These are phyloP conservation scores for Petrolisthes cinctipes DNA, from an alignment of 2,888 invertebrate species.

Conservation along the genomic window DNA sequence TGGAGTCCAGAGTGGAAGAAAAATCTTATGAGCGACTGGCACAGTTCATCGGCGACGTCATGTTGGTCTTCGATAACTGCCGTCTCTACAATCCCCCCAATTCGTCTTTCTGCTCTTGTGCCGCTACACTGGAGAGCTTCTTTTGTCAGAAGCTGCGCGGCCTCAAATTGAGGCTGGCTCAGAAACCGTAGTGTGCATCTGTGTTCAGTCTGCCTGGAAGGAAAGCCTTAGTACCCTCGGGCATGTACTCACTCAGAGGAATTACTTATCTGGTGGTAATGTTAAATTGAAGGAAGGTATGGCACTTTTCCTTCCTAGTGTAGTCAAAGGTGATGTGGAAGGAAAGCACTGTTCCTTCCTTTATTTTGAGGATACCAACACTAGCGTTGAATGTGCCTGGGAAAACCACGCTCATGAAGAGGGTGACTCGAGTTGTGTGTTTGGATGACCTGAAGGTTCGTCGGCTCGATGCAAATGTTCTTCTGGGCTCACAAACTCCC, in stretches of 20 bases:
- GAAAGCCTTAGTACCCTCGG: not conserved
- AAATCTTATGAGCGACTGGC: constrained; percentile 87
- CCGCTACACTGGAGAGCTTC: constrained; percentile 93
- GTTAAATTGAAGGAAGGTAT: no score
- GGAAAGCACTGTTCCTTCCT: not conserved
- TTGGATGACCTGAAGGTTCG: no score
- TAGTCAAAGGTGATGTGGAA: no score
- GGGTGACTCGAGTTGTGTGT: not conserved
- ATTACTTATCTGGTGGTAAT: not conserved
- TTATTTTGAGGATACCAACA: not conserved
- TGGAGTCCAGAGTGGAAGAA: constrained; percentile 87
- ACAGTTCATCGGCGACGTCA: constrained; percentile 97
- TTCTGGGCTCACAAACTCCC: no score
- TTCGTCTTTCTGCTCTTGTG: constrained; percentile 95
- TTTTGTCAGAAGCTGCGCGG: constrained; percentile 88
- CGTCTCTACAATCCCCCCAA: constrained; percentile 96
- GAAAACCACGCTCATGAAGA: not conserved
- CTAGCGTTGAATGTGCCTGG: not conserved
- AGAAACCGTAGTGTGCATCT: constrained; percentile 25
- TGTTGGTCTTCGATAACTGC: constrained; percentile 98
- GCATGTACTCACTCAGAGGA: not conserved
- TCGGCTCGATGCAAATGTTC: no score
- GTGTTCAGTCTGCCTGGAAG: not conserved
- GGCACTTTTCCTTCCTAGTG: no score
- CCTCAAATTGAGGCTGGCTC: constrained; percentile 57